Evolutionary conservation across 2,113 vertebrate species (phyloP), one percentile per base, ranked within the genome.

Genomic region (Perca flavescens): DNA sequence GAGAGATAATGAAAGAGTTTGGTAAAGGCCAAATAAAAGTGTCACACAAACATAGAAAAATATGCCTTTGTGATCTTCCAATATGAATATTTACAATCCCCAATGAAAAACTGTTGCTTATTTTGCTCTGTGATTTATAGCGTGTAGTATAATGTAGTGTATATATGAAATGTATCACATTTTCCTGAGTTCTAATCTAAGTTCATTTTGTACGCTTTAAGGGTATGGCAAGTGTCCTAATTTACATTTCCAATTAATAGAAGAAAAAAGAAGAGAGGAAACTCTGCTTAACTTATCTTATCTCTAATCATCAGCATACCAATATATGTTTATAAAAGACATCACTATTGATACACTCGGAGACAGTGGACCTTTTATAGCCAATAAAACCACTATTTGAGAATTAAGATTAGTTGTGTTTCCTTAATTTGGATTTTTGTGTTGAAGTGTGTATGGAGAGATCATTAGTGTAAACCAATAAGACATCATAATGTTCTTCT

Each of bases 1-100:
- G 43, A 66, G 11, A 81, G 74, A 79, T 74, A 84, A 89, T 81
- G 75, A 74, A 78, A 83, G 70, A 77, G 28, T 84, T 50, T 80
- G 61, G 56, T 58, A 16, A 82, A 77, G 75, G 74, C 67, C 79
- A 85, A 81, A 79, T 77, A 71, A n/a, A 73, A 63, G 82, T 74
- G 70, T 78, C 82, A 79, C 82, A 79, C 74, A 88, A 80, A 88
- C 64, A 70, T 22, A 22, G 60, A 66, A 67, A 28, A 53, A 68
- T 77, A 22, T 57, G 47, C 36, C 52, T 63, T 60, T 28, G 57
- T 53, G 52, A 66, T 75, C 40, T 40, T 71, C 21, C 68, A 85
- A 66, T 66, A 15, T 61, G 43, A 21, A 36, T 58, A 68, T 70
- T 62, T 22, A 68, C 54, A 31, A 9, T 52, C 19, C n/a, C 7